Conservation (phyloP, 2,113 vertebrate species). For the Labrus mixtus region DNA sequence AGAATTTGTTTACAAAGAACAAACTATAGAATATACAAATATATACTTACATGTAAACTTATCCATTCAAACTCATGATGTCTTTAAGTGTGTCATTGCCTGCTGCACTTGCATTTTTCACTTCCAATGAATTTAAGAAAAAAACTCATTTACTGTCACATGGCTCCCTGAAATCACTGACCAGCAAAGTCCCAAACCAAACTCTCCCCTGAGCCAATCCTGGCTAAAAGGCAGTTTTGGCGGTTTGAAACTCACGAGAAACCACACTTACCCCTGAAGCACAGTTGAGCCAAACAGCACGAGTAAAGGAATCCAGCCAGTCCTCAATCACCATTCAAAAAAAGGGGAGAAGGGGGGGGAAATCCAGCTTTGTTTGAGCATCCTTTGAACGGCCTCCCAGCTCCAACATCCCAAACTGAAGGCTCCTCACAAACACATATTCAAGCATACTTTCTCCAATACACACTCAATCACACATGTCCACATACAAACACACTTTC, state of each 20-base stretch:
- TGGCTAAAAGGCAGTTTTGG: conserved; percentile 72
- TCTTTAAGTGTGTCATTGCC: conserved; percentile 8
- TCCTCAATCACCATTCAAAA: conserved; percentile 80
- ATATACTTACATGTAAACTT: conserved; percentile 62
- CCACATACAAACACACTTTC: conserved; percentile 76
- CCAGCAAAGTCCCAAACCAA: conserved; percentile 61
- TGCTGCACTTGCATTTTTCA: background rate
- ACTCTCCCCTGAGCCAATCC: conserved; percentile 61
- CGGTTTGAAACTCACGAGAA: conserved; percentile 69
- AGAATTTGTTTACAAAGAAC: background rate
- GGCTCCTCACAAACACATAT: conserved; percentile 47
- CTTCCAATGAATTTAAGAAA: conserved; percentile 9
- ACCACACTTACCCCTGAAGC: conserved; percentile 81
- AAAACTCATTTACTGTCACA: conserved; percentile 42
- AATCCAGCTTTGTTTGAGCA: conserved; percentile 82
- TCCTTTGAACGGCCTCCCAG: conserved; percentile 78
- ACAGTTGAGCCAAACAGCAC: conserved; percentile 65
- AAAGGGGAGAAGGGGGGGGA: conserved; percentile 33
- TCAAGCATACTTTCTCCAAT: conserved; percentile 47
- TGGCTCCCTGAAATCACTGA: conserved; percentile 45
- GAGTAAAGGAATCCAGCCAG: conserved; percentile 81
- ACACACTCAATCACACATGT: conserved; percentile 69
- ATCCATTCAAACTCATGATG: conserved; percentile 39
- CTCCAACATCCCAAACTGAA: conserved; percentile 72
- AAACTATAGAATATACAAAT: conserved; percentile 22